Percentiles rank a stretch among this genome's conserved stretches.
Conservation (phyloP, 2,797 vertebrate species). For the Parotocinclus haroldoi region DNA sequence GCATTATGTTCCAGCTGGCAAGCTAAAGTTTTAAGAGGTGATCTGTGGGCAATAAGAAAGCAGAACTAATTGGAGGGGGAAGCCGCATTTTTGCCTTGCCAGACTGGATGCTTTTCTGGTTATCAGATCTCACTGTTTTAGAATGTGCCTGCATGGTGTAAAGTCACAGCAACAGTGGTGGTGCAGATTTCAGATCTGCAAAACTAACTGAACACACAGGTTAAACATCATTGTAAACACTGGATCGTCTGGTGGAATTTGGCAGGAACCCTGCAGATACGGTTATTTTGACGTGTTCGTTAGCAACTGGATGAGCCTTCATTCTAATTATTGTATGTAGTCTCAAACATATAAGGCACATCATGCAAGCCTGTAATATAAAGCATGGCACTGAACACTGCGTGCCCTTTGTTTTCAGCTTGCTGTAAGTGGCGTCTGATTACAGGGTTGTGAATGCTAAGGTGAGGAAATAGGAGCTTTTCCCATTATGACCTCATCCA, state of each 20-base stretch:
- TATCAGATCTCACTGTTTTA: constrained; percentile 48
- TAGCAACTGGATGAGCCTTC: constrained; percentile 10
- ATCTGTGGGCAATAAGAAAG: constrained; percentile 29
- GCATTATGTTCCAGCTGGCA: constrained; percentile 23
- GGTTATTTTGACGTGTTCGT: no score
- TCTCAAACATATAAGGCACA: constrained; percentile 15
- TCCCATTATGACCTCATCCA: constrained; percentile 61
- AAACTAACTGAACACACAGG: not conserved
- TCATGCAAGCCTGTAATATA: constrained; percentile 6
- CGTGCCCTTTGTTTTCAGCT: constrained; percentile 29
- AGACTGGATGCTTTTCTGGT: constrained; percentile 26
- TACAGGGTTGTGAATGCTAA: constrained; percentile 13
- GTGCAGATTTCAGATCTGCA: not conserved
- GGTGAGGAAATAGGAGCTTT: constrained; percentile 52
- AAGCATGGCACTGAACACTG: constrained; percentile 4
- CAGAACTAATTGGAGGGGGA: constrained; percentile 47
- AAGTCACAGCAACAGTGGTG: constrained; percentile 31
- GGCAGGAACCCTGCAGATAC: no score
- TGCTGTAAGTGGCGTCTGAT: constrained; percentile 36
- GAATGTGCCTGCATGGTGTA: constrained; percentile 42
- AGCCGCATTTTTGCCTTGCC: constrained; percentile 14
- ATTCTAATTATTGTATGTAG: not conserved
- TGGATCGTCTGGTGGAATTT: constrained; percentile 30
- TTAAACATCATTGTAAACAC: constrained; percentile 24
- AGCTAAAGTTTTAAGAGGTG: constrained; percentile 22